Evolutionary conservation across 35 echinoderm and acorn worm species (phyloP), one percentile per base, ranked within the genome.

Genomic region (Apostichopus californicus): DNA sequence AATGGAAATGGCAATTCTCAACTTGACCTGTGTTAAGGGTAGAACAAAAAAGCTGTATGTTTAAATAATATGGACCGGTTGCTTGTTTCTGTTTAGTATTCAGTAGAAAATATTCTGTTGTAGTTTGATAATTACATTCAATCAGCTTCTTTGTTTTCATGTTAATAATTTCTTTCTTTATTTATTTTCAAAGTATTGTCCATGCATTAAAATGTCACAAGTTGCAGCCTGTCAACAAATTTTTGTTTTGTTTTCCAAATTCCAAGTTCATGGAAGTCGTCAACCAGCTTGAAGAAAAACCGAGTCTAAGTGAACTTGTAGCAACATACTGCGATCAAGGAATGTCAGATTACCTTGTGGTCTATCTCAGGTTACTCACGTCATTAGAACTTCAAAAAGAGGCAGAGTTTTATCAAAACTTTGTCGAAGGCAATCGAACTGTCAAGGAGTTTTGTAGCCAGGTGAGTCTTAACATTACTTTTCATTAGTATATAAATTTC

Each of bases 231-330:
- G 5, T 61, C 58, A 61, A 12, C 58, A 61, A 61, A 61, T 61
- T 9, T 18, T 75, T n/a, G 0, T 0, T n/a, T 20, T 75, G 71
- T 9, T 68, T 68, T 18, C 73, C 71, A 63, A 21, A 46, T 90
- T n/a, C 54, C 53, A 53, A 99, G 97, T 99, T 99, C 72, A 99
- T 99, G 97, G 95, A 96, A 71, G 95, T 96, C 1, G 82, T 99
- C 23, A 91, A 93, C 18, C 93, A 94, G 72, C 83, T 99, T 20
- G 95, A 99, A 57, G 90, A 93, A n/a, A 93, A 94, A 87, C 92
- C 93, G 63, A 92, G 86, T 24, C n/a, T 93, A 46, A 87, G 58
- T 71, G 92, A 92, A 18, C 89, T 99, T 13, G 23, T 86, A 23
- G 83, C 90, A 52, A 96, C 95, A 12, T 99, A 92, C 92, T 89